Base-by-base conservation (phyloP, 2,113 vertebrate genomes). In the Oncorhynchus clarkii region DNA sequence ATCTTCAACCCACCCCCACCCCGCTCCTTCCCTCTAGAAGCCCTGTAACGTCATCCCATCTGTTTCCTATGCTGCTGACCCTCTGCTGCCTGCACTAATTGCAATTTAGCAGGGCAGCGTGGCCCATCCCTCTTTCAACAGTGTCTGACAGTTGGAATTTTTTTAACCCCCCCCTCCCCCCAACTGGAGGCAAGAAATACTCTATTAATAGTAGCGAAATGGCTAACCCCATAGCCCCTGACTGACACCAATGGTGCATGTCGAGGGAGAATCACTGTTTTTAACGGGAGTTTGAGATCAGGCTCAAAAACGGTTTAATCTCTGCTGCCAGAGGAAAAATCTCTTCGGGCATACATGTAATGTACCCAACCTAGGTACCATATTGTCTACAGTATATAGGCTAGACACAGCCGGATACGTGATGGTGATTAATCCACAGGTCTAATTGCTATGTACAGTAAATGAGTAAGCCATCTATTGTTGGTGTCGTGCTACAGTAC, bases 11-110 rank as follows among this genome's bases (percentile, higher is more conserved):
- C 4, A 8, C 39, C 39, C 39, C 39, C 39, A 45, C 57, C 22
- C 29, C 72, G 27, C 67, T 77, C 74, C 66, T 76, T 71, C 57
- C 83, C 49, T 70, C 64, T 24, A 31, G 26, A 78, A 57, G 72
- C 70, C 54, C 27, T 68, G 69, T 76, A 75, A 77, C 57, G 71
- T 6, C 73, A 26, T 62, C 64, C 85, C 65, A 76, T 83, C 70
- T 79, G 80, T 80, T 82, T 84, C 78, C 70, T 78, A 54, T 70
- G 7, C 71, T 48, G 22, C 76, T 75, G 70, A 73, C 67, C 75
- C 71, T 54, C 11, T 57, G 64, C 64, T 69, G 66, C 64, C 71
- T 67, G 59, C 76, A 69, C 75, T 85, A 74, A 73, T 76, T 83
- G 77, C 76, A 79, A 78, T 70, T 78, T 80, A 72, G 57, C 66